Base-by-base conservation (phyloP, 2,113 vertebrate genomes). In the Gnathonemus longibarbis region DNA sequence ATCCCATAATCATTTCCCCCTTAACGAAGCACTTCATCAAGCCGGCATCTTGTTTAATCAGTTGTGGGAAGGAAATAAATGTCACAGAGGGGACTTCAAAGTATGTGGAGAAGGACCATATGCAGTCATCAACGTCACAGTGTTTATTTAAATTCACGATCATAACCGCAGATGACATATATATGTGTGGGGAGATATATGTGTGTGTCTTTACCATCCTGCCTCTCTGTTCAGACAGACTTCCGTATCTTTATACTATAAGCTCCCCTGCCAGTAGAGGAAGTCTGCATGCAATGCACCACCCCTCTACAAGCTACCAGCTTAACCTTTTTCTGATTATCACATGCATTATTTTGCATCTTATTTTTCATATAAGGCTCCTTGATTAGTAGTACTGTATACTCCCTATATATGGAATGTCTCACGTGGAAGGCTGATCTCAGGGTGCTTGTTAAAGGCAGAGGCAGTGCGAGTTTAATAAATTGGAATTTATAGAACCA, bases 401-500 rank as follows among this genome's bases (percentile, higher is more conserved):
- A 58, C 77, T 58, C 1, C 10, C 5, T 39, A 1, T 45, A 13
- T n/a, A 15, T 56, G 49, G 27, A 31, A 83, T 9, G 31, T 27
- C 48, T 21, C 62, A 42, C 11, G 42, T 48, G 27, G 74, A 80
- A 80, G 10, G 53, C 13, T 83, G 53, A 53, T 85, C 90, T 84
- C 11, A 35, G 87, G 7, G 35, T 13, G 45, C 5, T 56, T 58
- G n/a, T 52, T 89, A 27, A 42, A 91, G 62, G 84, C 62, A 87
- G 89, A 52, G 27, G 88, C 39, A 66, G 53, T 31, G 88, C 42
- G 8, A n/a, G 50, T 87, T 89, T 86, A 85, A 86, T 89, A 87
- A 89, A 89, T 70, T 52, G 84, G 84, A 87, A 88, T 90, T 90
- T 90, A 90, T 90, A 77, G 66, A 53, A 83, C 17, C 58, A n/a